Evolutionary conservation across 2,797 vertebrate species (phyloP).

Genomic region (Gobio occitaniae): DNA sequence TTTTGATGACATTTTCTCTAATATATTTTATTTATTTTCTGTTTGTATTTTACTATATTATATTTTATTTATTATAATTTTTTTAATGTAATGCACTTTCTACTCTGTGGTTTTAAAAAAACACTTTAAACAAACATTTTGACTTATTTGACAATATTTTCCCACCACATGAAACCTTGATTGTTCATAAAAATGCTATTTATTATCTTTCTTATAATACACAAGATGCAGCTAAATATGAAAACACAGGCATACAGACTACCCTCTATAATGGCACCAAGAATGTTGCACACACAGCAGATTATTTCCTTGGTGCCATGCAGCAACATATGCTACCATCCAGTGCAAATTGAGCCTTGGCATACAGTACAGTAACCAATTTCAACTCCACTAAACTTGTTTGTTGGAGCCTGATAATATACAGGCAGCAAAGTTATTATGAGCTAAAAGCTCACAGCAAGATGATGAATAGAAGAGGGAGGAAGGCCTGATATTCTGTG

Average conservation of each 20-base stretch:
- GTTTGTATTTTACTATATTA: too few relatives aligned
- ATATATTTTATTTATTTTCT: neutral
- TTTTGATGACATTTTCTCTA: neutral
- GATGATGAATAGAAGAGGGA: neutral
- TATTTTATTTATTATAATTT: neutral
- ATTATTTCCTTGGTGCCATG: conserved; percentile 10
- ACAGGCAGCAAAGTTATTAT: conserved; percentile 20
- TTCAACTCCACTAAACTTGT: conserved; percentile 37
- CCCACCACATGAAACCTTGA: neutral
- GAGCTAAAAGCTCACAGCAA: conserved; percentile 24
- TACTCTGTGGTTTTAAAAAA: neutral
- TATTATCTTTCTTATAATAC: neutral
- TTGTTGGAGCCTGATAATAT: conserved; percentile 36
- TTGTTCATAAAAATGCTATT: neutral
- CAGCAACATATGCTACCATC: conserved; percentile 23
- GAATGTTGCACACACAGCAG: conserved; percentile 22
- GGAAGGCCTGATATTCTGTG: conserved; percentile 8
- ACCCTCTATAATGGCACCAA: neutral
- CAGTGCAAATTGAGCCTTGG: conserved; percentile 21
- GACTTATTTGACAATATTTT: neutral
- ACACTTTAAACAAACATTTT: neutral
- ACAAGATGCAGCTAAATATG: neutral
- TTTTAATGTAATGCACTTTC: neutral
- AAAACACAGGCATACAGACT: neutral
- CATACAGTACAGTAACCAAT: conserved; percentile 20